Conservation (phyloP, 53 echinoderm and acorn worm genomes). For the Stichopus horrens region DNA sequence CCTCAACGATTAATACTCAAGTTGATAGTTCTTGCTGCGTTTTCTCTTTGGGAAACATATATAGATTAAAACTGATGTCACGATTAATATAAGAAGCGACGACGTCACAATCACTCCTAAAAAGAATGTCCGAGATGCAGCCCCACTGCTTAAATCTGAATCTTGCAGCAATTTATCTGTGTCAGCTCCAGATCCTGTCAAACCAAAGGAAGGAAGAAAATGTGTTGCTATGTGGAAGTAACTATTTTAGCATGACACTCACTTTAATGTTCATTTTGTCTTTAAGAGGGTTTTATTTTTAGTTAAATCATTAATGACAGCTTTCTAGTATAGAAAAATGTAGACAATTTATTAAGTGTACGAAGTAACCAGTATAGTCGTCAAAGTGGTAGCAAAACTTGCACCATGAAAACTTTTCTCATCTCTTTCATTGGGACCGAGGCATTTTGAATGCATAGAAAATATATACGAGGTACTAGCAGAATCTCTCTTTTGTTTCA, state of each 20-base stretch:
- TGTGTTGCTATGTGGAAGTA: no score
- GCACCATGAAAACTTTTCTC: no score
- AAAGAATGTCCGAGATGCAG: not conserved
- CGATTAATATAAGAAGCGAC: conserved; percentile 14
- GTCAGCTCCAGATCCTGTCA: conserved; percentile 1
- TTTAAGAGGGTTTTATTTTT: not conserved
- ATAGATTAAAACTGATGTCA: conserved; percentile 17
- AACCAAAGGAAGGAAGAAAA: not conserved
- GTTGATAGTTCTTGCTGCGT: not conserved
- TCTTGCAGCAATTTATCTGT: not conserved
- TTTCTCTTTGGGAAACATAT: conserved; percentile 9
- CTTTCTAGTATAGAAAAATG: not conserved
- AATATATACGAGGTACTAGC: no score
- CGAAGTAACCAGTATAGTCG: no score
- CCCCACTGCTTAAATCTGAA: not conserved
- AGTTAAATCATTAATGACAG: not conserved
- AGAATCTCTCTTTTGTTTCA: no score
- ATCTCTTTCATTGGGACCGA: no score
- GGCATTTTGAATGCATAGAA: no score
- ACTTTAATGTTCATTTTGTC: no score
- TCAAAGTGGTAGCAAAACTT: no score
- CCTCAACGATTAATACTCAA: conserved; percentile 1
- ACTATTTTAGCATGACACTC: no score
- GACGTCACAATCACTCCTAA: conserved; percentile 2
- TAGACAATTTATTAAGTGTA: not conserved